Evolutionary conservation across 2,113 vertebrate species (phyloP), one percentile per base, ranked within the genome.

Genomic region (Okapia johnstoni): DNA sequence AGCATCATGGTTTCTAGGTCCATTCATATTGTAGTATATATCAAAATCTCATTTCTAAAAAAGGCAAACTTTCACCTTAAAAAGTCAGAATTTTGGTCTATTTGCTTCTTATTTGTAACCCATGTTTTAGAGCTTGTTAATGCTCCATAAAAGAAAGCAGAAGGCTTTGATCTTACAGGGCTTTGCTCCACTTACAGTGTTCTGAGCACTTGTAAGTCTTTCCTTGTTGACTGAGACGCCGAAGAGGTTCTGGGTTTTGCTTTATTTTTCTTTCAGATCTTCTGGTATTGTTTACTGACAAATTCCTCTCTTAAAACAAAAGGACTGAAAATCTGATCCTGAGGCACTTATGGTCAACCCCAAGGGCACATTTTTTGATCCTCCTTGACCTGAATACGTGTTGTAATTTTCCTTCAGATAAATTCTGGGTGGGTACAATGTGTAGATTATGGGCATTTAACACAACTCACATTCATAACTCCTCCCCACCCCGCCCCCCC

Each of bases 71-170:
- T 97, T 98, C 85, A 66, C 63, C 17, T 90, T 63, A 86, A 90
- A 73, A 30, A 86, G 63, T 87, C 87, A 5, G 19, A 94, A 97
- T 97, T 97, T 70, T 83, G 90, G 63, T 96, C 77, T 4, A 25
- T 94, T 93, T 15, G 55, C 25, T 70, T 50, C 33, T 81, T 85
- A 36, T 48, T 96, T 95, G 81, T 77, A 85, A 60, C 23, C 4
- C 3, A 8, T 46, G 12, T 70, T 86, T 17, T n/a, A 9, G n/a
- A 16, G 12, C 66, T 43, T 89, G 43, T 92, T 88, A 1, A 43
- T n/a, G 48, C 87, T 89, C 25, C 23, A 10, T 19, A 21, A 84
- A 90, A 79, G 95, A 63, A 61, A 93, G 66, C 85, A 55, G 81
- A 88, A 7, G 84, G 94, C 33, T 36, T 26, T 88, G 89, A 61